Conservation (phyloP, 2,797 vertebrate genomes). For the Cacajao melanocephalus region DNA sequence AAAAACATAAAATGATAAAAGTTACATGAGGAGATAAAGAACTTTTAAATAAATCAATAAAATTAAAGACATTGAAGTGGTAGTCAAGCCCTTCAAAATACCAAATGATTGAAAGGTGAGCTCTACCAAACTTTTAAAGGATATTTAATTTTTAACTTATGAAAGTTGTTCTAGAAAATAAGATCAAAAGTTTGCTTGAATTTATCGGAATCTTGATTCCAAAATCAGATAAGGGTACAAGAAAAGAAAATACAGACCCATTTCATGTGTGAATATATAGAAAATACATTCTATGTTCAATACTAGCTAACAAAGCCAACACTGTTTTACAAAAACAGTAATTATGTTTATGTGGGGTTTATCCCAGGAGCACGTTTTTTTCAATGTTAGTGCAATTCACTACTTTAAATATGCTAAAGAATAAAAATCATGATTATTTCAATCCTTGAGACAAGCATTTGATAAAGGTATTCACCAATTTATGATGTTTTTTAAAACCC, state of each 20-base stretch:
- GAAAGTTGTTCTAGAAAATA: neutral
- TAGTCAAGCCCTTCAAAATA: neutral
- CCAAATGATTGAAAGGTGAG: neutral
- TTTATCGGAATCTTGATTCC: neutral
- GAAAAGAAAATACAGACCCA: neutral
- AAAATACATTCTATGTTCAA: neutral
- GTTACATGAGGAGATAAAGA: neutral
- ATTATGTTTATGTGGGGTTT: neutral
- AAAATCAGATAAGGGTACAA: neutral
- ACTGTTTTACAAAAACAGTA: conserved; percentile 30
- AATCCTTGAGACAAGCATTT: neutral
- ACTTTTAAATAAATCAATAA: neutral
- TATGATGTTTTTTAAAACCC: neutral
- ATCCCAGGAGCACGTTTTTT: neutral
- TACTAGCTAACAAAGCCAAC: neutral
- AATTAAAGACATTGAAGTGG: neutral
- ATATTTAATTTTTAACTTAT: neutral
- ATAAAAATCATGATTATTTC: conserved; percentile 18
- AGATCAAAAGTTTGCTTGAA: neutral
- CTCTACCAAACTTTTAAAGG: neutral
- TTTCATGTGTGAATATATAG: neutral
- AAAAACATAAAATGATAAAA: neutral
- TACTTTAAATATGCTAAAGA: conserved; percentile 1
- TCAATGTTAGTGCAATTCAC: neutral
- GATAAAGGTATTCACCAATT: neutral